Base-by-base conservation (phyloP, 2,113 vertebrate genomes). In the Cyanocitta stelleri region DNA sequence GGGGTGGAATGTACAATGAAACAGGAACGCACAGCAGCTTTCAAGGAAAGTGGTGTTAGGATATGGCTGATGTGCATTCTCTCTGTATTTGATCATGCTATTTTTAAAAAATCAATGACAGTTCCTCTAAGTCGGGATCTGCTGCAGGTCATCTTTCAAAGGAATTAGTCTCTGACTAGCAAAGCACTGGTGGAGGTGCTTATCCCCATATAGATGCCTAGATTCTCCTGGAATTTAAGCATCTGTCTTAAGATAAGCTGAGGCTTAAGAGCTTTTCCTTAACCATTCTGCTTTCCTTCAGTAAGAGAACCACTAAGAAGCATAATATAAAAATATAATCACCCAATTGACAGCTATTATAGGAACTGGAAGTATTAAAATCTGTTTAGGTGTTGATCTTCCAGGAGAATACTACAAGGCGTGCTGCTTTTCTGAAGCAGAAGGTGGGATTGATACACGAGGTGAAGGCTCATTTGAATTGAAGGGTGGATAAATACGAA, bases 71-170 rank as follows among this genome's bases (percentile, higher is more conserved):
- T 64, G 80, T 76, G 54, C 68, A 7, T 82, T 64, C 61, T 67
- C 75, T 49, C 32, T 29, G 10, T 54, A 20, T 74, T 90, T 74
- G 52, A 78, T 78, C 30, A 1, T 41, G 80, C 86, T 95, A 62
- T 91, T 95, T 96, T 79, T 19, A 79, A 94, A 90, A 88, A 93
- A 95, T 89, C 82, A 87, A 61, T 93, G 81, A 30, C 64, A 85
- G 27, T 66, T 93, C 33, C n/a, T 94, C 41, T 75, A 85, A 87
- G 58, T 10, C 67, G 21, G 73, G 44, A 16, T 88, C 46, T 80
- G 84, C 71, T 6, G 2, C 78, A 87, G 64, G 84, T 90, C 75
- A 56, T 88, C 85, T 93, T 82, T 58, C 48, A 71, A 30, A 5
- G 12, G 84, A 69, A 72, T 86, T 62, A 84, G 66, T 68, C 46